phyloP scores from a whole-genome alignment of 2,888 invertebrate species.

The Bimastos eiseni region DNA sequence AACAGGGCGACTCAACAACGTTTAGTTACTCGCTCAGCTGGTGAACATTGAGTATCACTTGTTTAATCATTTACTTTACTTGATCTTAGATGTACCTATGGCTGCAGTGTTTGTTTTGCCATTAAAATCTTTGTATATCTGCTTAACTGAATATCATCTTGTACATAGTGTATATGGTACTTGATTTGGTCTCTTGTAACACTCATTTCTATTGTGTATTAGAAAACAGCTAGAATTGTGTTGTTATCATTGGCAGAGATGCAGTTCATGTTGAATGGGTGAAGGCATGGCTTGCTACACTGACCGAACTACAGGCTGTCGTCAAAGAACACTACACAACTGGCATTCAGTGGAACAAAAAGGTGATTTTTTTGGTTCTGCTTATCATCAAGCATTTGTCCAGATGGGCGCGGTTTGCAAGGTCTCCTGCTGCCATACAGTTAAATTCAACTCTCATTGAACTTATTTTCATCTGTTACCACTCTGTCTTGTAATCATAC shows the following conservation, averaged over 20 bases:
- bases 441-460: no score
- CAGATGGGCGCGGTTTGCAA: no score
- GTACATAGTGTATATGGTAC: not conserved
- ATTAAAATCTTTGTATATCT: not conserved
- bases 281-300: conserved; percentile 83
- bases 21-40: not conserved
- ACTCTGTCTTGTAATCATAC: no score
- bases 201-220: not conserved
- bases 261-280: conserved; percentile 92
- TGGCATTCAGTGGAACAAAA: conserved; percentile 83
- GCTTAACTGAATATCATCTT: not conserved
- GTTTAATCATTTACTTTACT: not conserved
- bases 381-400: no score
- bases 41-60: not conserved
- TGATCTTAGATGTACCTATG: not conserved
- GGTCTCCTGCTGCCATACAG: no score
- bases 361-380: conserved; percentile 55
- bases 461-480: no score
- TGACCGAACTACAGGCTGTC: conserved; percentile 82
- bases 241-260: conserved; percentile 65
- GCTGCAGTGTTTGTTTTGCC: not conserved
- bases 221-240: no score
- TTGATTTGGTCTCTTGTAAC: not conserved
- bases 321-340: conserved; percentile 95
- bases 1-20: no score